Conservation (phyloP, 2,888 invertebrate species). For the Tubulanus polymorphus region DNA sequence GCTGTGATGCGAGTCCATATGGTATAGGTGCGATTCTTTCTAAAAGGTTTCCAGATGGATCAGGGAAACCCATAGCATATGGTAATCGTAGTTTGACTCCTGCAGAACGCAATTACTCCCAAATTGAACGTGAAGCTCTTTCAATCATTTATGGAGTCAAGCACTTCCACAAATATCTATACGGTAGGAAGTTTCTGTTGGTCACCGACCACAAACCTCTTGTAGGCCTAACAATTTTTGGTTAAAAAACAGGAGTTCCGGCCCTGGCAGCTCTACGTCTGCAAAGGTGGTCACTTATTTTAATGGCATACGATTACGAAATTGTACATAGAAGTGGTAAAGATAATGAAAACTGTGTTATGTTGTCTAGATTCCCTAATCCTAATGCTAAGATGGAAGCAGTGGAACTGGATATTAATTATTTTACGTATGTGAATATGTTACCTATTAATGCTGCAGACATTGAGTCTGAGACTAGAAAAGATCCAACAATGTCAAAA, state of each 20-base stretch:
- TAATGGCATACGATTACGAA: conserved; percentile 17
- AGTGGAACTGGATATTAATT: not conserved
- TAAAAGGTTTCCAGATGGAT: conserved; percentile 21
- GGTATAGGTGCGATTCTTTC: conserved; percentile 44
- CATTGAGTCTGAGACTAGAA: conserved; percentile 6
- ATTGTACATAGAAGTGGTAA: conserved; percentile 8
- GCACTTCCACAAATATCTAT: conserved; percentile 21
- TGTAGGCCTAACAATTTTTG: conserved; percentile 14
- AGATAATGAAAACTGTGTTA: conserved; percentile 34
- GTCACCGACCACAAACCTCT: conserved; percentile 20
- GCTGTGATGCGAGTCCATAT: conserved; percentile 45
- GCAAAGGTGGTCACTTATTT: conserved; percentile 35
- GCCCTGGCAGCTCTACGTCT: conserved; percentile 37
- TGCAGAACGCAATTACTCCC: conserved; percentile 18
- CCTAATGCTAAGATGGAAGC: not conserved
- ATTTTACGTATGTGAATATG: not conserved
- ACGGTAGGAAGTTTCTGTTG: conserved; percentile 17
- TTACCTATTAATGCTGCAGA: not conserved
- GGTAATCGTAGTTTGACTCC: conserved; percentile 14
- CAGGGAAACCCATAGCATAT: conserved; percentile 20
- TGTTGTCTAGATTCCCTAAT: conserved; percentile 29
- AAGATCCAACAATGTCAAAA: conserved; percentile 12
- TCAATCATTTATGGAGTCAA: conserved; percentile 13
- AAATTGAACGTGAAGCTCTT: conserved; percentile 21
- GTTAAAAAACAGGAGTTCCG: conserved; percentile 25